Evolutionary conservation across 2,113 vertebrate species (phyloP).

Genomic region (Clinocottus analis): DNA sequence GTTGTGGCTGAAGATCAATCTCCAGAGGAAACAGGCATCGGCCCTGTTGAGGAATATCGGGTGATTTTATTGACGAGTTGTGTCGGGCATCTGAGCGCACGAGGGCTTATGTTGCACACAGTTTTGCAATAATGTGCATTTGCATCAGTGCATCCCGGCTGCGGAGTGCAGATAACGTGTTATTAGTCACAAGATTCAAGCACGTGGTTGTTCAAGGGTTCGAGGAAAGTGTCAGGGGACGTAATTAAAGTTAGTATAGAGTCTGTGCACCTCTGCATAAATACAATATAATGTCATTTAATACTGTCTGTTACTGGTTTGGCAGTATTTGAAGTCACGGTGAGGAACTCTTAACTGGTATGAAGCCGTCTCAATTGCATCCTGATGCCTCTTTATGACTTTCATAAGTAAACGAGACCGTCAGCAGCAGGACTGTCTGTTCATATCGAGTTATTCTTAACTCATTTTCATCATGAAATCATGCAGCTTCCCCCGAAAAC

Average conservation of each 20-base stretch:
- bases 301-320: background rate
- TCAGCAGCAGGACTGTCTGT: too few species aligned
- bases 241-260: background rate
- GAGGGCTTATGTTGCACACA: conserved; percentile 10
- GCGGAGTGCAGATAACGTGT: conserved; percentile 25
- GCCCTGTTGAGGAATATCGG: background rate
- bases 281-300: too few species aligned
- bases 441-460: too few species aligned
- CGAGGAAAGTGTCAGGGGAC: conserved; percentile 15
- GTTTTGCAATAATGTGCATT: conserved; percentile 42
- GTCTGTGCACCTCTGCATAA: too few species aligned
- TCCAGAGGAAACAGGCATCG: background rate
- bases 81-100: background rate
- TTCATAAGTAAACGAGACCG: too few species aligned
- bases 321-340: background rate
- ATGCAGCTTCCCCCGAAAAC: too few species aligned
- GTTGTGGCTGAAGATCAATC: conserved; percentile 5
- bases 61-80: background rate
- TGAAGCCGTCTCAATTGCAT: too few species aligned
- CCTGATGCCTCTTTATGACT: too few species aligned
- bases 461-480: too few species aligned
- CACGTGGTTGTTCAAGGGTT: conserved; percentile 43
- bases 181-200: conserved; percentile 37
- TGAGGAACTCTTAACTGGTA: too few species aligned
- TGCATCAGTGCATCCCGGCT: conserved; percentile 39